Evolutionary conservation across 1,140 invertebrate genomes (phyloP).

Genomic region (Dinoponera quadriceps): DNA sequence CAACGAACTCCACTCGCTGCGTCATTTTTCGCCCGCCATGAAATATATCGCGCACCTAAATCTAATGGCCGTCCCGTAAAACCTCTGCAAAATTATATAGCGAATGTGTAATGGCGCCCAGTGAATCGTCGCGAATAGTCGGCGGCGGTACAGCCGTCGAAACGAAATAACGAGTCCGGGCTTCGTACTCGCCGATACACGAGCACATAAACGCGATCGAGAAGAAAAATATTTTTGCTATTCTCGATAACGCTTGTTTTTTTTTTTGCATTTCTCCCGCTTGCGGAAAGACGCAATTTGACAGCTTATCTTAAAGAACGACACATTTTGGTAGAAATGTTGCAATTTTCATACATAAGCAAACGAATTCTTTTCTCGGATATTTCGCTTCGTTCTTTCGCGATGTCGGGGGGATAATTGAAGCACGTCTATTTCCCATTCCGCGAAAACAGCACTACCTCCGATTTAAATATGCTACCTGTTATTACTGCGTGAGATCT

Average conservation of each 20-base stretch:
- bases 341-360: not conserved
- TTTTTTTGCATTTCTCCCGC: conserved; percentile 6
- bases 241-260: not conserved
- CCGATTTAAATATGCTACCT: conserved; percentile 44
- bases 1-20: conserved; percentile 30
- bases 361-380: not conserved
- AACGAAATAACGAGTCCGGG: conserved; percentile 39
- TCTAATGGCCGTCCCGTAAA: conserved; percentile 38
- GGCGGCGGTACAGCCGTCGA: conserved; percentile 1
- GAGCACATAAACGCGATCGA: not conserved
- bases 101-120: conserved; percentile 46
- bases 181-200: not conserved
- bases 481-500: conserved; percentile 26
- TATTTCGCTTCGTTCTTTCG: not conserved
- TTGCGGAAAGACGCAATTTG: not conserved
- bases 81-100: conserved; percentile 47
- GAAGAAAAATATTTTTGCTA: not conserved
- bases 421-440: conserved; percentile 11
- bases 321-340: not conserved
- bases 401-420: not conserved
- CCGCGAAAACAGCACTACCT: not conserved
- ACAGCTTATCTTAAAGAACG: not conserved
- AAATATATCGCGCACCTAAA: conserved; percentile 50
- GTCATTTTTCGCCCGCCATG: conserved; percentile 44
- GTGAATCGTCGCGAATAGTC: conserved; percentile 33